Conservation (phyloP, 2,113 vertebrate species). For the Pleuronectes platessa region DNA sequence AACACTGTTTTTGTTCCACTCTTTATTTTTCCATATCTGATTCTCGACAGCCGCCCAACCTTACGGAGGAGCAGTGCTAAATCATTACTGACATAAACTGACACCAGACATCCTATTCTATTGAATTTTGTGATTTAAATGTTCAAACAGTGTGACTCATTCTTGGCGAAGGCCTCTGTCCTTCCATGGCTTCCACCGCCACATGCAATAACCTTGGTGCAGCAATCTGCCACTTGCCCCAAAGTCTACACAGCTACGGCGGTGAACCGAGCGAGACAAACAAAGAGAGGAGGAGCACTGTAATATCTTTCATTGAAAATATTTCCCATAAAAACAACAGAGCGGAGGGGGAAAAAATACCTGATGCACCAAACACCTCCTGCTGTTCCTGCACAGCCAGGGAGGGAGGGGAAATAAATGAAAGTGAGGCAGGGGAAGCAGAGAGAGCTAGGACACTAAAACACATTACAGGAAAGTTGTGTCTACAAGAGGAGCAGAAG, state of each 20-base stretch:
- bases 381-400: conserved; percentile 47
- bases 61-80: too few relatives aligned
- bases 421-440: conserved; percentile 32
- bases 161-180: background rate
- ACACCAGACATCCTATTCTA: too few relatives aligned
- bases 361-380: conserved; percentile 30
- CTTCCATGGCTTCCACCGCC: background rate
- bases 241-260: conserved; percentile 3
- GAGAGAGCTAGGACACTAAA: background rate
- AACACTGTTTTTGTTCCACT: too few relatives aligned
- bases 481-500: background rate
- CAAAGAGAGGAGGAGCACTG: conserved; percentile 11
- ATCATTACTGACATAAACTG: too few relatives aligned
- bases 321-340: conserved; percentile 36
- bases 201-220: background rate
- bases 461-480: conserved; percentile 2
- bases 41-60: too few relatives aligned
- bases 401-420: conserved; percentile 46
- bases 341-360: conserved; percentile 3
- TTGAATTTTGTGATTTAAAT: too few relatives aligned
- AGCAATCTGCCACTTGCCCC: background rate
- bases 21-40: too few relatives aligned
- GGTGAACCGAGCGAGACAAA: background rate
- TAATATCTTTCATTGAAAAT: conserved; percentile 41
- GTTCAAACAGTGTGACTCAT: too few relatives aligned